phyloP scores from a whole-genome alignment of 1,140 invertebrate genomes.

The Halesus radiatus region DNA sequence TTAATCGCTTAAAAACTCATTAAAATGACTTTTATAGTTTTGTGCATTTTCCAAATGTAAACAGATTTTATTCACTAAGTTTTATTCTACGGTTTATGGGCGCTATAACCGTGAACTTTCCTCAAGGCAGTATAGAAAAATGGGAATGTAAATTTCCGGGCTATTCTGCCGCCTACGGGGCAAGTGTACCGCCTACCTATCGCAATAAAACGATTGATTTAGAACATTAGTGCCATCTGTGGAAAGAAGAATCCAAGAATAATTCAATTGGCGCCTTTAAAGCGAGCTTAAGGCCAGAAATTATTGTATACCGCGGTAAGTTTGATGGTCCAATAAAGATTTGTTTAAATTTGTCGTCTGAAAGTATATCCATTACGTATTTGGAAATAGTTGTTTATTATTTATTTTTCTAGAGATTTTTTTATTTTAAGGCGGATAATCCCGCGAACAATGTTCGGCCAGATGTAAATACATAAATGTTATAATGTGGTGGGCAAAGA shows the following conservation, averaged over 20 bases:
- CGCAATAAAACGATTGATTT: conserved; percentile 41
- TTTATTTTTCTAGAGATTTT: too few relatives aligned
- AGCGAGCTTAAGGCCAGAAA: too few relatives aligned
- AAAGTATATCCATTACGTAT: too few relatives aligned
- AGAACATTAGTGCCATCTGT: conserved; percentile 36
- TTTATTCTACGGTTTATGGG: conserved; percentile 16
- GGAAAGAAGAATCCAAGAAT: conserved; percentile 22
- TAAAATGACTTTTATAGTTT: background rate
- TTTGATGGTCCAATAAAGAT: too few relatives aligned
- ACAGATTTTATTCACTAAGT: conserved; percentile 7
- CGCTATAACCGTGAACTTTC: conserved; percentile 33
- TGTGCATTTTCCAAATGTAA: background rate
- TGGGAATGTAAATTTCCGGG: conserved; percentile 3
- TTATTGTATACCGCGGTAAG: too few relatives aligned
- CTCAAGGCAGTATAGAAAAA: conserved; percentile 15
- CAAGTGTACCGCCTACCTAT: conserved; percentile 22
- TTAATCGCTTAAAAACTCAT: background rate
- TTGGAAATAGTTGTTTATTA: too few relatives aligned
- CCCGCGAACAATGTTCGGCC: too few relatives aligned
- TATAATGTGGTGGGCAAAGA: too few relatives aligned
- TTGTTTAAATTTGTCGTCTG: too few relatives aligned
- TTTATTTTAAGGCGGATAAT: too few relatives aligned
- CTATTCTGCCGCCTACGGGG: conserved; percentile 21
- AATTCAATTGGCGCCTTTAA: conserved; percentile 1
- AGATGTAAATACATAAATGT: too few relatives aligned